Evolutionary conservation across 2,797 vertebrate genomes (phyloP).

Genomic region (Tympanoctomys barrerae): DNA sequence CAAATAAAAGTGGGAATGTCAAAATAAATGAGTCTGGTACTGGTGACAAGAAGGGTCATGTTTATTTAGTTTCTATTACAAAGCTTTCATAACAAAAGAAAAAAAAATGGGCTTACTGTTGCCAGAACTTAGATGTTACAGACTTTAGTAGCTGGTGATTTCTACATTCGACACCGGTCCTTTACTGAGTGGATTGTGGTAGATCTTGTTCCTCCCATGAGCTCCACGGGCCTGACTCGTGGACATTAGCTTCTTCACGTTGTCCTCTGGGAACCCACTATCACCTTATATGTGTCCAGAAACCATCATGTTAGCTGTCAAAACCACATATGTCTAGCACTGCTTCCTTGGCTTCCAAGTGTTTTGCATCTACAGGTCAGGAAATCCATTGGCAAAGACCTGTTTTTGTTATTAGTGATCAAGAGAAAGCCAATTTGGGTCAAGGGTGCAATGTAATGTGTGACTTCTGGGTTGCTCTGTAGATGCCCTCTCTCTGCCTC

Average conservation of each 20-base stretch:
- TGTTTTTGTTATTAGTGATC: neutral
- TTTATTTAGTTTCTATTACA: constrained; percentile 42
- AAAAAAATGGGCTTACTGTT: neutral
- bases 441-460: neutral
- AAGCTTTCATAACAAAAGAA: constrained; percentile 6
- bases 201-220: neutral
- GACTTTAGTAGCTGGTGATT: neutral
- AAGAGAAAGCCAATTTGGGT: constrained; percentile 9
- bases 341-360: neutral
- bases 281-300: neutral
- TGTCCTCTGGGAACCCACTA: neutral
- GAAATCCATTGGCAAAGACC: neutral
- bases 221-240: neutral
- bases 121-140: neutral
- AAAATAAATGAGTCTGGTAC: neutral
- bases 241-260: neutral
- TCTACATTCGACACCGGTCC: neutral
- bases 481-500: neutral
- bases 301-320: neutral
- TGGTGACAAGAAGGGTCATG: neutral
- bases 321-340: neutral
- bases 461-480: neutral
- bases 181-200: neutral
- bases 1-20: constrained; percentile 30
- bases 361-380: neutral